Base-by-base conservation (phyloP, 2,797 vertebrate genomes). In the Siniperca obscura region DNA sequence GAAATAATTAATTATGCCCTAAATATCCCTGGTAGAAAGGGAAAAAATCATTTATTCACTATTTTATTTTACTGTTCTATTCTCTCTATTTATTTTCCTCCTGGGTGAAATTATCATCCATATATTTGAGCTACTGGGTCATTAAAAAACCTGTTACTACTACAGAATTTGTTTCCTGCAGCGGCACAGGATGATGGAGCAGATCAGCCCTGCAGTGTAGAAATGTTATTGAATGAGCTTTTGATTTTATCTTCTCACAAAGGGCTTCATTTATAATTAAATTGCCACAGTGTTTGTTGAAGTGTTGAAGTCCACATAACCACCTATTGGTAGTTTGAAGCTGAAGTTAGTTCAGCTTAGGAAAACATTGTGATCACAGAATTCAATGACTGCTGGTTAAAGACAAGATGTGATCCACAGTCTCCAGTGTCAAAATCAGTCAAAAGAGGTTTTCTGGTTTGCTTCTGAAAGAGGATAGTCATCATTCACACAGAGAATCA, bases 51-150 rank as follows among this genome's bases (percentile, higher is more conserved):
- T 69, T 2, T 44, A 70, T 69, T 11, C 60, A 75, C 46, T 36
- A 7, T 65, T 48, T 81, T 65, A 59, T 74, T 75, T 66, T 73
- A 52, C 66, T 81, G 61, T 85, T 60, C 38, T 50, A 46, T 69
- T 84, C 57, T 57, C 70, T 78, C 46, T 72, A 68, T 76, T 84
- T 74, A 87, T 90, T 90, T 79, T 34, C 78, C 83, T 72, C 55
- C 46, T 64, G 62, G 76, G 74, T 75, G 78, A 66, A 71, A 79
- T 82, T 46, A 81, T 79, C 52, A 40, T 74, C 56, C 48, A 74
- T 74, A 62, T 70, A 72, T 81, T 66, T 87, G 48, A 79, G 74
- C 52, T 80, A 64, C 53, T 65, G 67, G 61, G 27, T 78, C 70
- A 78, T 88, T 74, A 82, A 80, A 46, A 81, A 44, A 0, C 5